Evolutionary conservation across 2,888 invertebrate genomes (phyloP).

Genomic region (Oligia latruncula): DNA sequence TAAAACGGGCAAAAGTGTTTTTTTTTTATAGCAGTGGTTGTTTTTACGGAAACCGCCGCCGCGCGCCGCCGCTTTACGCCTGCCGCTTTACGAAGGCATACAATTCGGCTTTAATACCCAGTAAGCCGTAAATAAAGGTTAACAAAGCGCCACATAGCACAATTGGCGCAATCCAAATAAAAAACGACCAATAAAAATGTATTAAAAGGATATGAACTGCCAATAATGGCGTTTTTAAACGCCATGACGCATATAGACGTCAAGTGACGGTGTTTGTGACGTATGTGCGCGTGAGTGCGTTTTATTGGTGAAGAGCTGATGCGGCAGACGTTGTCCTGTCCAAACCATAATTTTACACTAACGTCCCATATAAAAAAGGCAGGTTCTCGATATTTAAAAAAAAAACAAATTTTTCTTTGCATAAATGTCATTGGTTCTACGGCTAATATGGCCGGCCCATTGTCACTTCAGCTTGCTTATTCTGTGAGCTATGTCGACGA

Average conservation of each 20-base stretch:
- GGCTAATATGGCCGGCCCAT: too few species aligned
- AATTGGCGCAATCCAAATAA: conserved; percentile 22
- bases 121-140: conserved; percentile 2
- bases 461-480: too few species aligned
- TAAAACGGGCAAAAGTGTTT: background rate
- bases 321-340: background rate
- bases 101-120: conserved; percentile 15
- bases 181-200: conserved; percentile 25
- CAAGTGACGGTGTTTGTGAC: background rate
- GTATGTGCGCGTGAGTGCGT: background rate
- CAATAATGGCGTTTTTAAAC: background rate
- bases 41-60: background rate
- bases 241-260: background rate
- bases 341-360: background rate
- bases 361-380: too few species aligned
- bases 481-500: too few species aligned
- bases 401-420: too few species aligned
- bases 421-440: too few species aligned
- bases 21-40: background rate
- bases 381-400: too few species aligned
- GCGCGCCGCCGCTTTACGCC: too few species aligned
- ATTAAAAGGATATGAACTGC: conserved; percentile 14
- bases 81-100: background rate
- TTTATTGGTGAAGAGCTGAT: background rate
- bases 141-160: conserved; percentile 17